These are phyloP conservation scores for Oopsacas minuta DNA, from an alignment of 37 sponge, comb jelly and placozoan species.

Conservation along the genomic window DNA sequence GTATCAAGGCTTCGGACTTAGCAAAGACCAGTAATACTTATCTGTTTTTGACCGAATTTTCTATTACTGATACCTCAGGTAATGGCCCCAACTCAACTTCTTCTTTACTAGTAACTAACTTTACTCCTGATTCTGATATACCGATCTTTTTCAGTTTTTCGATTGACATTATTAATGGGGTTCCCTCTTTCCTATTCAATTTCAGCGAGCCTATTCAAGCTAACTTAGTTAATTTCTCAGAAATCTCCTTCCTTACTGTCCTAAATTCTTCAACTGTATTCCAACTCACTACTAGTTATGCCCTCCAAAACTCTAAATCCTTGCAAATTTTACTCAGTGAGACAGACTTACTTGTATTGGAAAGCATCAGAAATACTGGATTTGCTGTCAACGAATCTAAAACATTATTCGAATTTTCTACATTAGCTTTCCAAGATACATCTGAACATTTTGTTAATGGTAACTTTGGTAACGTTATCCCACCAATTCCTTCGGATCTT, in stretches of 20 bases:
- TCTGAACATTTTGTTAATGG: neutral
- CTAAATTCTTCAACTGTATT: neutral
- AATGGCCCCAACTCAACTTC: conserved; percentile 47
- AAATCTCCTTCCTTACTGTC: neutral
- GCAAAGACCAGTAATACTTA: conserved; percentile 38
- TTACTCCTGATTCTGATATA: neutral
- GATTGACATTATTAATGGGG: neutral
- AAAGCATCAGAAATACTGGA: neutral
- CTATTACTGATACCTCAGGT: conserved; percentile 64
- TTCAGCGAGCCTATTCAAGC: conserved; percentile 1
- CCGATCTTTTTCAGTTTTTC: neutral
- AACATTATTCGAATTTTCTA: neutral
- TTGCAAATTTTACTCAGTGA: neutral
- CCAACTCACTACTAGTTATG: neutral
- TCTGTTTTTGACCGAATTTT: conserved; percentile 24
- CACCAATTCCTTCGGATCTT: neutral
- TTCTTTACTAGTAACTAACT: conserved; percentile 37
- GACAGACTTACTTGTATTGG: neutral
- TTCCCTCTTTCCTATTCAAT: neutral
- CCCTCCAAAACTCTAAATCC: neutral
- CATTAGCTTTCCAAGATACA: neutral
- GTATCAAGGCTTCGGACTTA: conserved; percentile 67
- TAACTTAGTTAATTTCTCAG: neutral
- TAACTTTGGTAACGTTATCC: neutral
- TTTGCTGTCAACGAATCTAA: neutral